phyloP scores from a whole-genome alignment of 2,888 invertebrate genomes.

The Nemapogon koenigi region DNA sequence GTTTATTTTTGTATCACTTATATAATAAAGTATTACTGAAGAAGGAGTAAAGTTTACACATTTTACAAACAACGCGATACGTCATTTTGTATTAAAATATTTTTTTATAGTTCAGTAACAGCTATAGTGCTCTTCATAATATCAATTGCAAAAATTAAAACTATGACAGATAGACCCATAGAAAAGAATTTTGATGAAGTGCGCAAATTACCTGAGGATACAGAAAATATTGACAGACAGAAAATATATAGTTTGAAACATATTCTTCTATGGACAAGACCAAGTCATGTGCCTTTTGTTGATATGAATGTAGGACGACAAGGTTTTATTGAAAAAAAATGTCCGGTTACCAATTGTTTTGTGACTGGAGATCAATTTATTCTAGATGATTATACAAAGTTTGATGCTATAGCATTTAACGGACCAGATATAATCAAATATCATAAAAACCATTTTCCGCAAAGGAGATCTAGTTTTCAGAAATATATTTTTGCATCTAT shows the following conservation, averaged over 20 bases:
- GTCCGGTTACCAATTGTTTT: conserved; percentile 16
- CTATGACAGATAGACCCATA: too few relatives aligned
- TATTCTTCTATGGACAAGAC: conserved; percentile 17
- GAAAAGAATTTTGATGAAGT: too few relatives aligned
- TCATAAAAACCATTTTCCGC: conserved; percentile 1
- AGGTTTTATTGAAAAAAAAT: conserved; percentile 13
- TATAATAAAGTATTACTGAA: too few relatives aligned
- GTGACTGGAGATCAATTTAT: conserved; percentile 12
- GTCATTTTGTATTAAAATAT: too few relatives aligned
- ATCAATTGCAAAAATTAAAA: too few relatives aligned
- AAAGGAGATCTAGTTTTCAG: conserved; percentile 12
- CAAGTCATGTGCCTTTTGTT: conserved; percentile 13
- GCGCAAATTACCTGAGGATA: too few relatives aligned
- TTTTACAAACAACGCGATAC: too few relatives aligned
- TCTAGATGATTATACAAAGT: conserved; percentile 13
- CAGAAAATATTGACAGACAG: too few relatives aligned
- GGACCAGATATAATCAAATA: conserved; percentile 13
- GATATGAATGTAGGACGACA: conserved; percentile 13
- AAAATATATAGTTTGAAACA: conserved; percentile 10
- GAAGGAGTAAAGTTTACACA: too few relatives aligned
- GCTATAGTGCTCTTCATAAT: too few relatives aligned
- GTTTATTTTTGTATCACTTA: too few relatives aligned
- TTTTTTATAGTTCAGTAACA: too few relatives aligned
- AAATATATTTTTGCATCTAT: conserved; percentile 17
- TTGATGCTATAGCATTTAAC: conserved; percentile 16